Evolutionary conservation across 2,113 vertebrate species (phyloP).

Genomic region (Choloepus hoffmanni): DNA sequence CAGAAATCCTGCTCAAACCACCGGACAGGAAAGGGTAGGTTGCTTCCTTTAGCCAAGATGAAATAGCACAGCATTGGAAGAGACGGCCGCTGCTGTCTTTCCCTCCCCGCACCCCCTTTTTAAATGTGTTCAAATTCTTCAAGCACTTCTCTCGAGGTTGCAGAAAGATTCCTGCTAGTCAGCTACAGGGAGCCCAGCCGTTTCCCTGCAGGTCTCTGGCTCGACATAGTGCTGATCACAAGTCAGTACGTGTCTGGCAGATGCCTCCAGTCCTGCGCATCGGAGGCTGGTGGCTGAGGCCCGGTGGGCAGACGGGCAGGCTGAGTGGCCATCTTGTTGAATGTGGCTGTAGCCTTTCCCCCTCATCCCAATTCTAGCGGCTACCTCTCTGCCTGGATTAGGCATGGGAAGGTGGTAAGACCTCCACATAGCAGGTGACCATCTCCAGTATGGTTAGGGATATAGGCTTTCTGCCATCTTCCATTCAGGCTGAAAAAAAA

Average conservation of each 20-base stretch:
- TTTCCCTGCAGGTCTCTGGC: slow-evolving; percentile 62
- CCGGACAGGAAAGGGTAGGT: neutral
- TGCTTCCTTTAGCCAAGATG: neutral
- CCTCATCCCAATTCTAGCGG: too few species aligned
- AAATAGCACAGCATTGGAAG: neutral
- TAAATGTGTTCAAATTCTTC: slow-evolving; percentile 47
- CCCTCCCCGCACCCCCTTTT: neutral
- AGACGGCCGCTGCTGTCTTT: neutral
- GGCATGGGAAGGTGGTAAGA: neutral
- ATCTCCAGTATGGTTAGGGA: neutral
- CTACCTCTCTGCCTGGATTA: neutral
- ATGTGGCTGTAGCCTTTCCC: neutral
- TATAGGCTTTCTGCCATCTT: neutral
- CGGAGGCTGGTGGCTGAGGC: slow-evolving; percentile 15
- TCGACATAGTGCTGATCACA: slow-evolving; percentile 71
- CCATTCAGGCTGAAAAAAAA: neutral
- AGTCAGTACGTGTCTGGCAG: slow-evolving; percentile 62
- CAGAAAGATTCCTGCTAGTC: slow-evolving; percentile 23
- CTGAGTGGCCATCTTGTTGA: slow-evolving; percentile 42
- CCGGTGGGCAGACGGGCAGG: neutral
- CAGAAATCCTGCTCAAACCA: neutral
- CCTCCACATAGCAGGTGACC: neutral
- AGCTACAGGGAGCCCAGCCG: slow-evolving; percentile 25
- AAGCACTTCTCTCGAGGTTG: slow-evolving; percentile 24
- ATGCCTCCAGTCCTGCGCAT: slow-evolving; percentile 30